phyloP scores from a whole-genome alignment of 1,140 invertebrate genomes.

The Ceratina calcarata region DNA sequence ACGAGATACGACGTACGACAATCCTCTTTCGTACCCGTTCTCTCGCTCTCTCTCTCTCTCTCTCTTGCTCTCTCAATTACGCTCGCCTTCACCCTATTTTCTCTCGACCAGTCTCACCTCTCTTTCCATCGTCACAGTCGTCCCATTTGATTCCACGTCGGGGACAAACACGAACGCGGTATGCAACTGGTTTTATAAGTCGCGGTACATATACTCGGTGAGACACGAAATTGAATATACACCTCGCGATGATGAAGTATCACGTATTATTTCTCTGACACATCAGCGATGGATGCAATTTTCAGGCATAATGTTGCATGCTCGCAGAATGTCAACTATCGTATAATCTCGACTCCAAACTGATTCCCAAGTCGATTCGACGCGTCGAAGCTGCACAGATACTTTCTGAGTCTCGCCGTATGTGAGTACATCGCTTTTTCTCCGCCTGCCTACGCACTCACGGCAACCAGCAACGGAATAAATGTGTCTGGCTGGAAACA shows the following conservation, averaged over 20 bases:
- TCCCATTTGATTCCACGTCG: conserved; percentile 34
- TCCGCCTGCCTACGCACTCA: conserved; percentile 18
- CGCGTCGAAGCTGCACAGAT: too few relatives aligned
- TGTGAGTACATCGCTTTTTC: background rate
- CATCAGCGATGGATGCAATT: too few relatives aligned
- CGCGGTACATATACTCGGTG: background rate
- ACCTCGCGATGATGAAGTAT: too few relatives aligned
- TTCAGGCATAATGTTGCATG: too few relatives aligned
- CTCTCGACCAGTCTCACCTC: conserved; percentile 21
- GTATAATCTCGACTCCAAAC: too few relatives aligned
- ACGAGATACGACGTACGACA: conserved; percentile 41
- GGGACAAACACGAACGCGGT: conserved; percentile 10
- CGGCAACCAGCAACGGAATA: conserved; percentile 5
- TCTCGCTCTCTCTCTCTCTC: conserved; percentile 1
- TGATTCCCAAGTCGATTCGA: too few relatives aligned
- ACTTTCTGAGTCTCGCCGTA: too few relatives aligned
- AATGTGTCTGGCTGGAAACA: conserved; percentile 22
- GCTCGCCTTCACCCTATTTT: conserved; percentile 47
- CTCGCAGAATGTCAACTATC: too few relatives aligned
- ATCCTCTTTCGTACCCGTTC: conserved; percentile 37
- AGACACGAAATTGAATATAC: background rate
- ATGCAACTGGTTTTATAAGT: conserved; percentile 46
- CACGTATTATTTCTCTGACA: too few relatives aligned
- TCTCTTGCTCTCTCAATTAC: background rate
- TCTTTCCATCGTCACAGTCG: background rate